phyloP scores from a whole-genome alignment of 53 echinoderm and acorn worm species.

The Patiria pectinifera region DNA sequence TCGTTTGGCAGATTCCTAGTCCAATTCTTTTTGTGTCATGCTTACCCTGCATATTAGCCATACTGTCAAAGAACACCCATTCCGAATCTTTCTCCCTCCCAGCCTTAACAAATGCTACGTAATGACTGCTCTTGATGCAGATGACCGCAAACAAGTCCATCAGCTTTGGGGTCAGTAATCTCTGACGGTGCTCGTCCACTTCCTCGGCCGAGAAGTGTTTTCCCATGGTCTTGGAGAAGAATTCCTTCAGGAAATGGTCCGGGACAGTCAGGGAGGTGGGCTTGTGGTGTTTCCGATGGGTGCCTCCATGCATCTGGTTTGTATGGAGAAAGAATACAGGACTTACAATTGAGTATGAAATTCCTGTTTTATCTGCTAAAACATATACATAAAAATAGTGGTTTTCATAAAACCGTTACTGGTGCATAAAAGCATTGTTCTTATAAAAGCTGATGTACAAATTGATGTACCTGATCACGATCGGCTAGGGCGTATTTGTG shows the following conservation, averaged over 20 bases:
- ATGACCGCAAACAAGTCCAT: constrained; percentile 95
- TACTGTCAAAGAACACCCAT: too few species aligned
- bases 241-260: constrained; percentile 20
- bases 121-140: constrained; percentile 95
- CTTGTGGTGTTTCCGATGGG: constrained; percentile 49
- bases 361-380: too few species aligned
- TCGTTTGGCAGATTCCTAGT: constrained; percentile 47
- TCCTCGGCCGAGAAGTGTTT: neutral
- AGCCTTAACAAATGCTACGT: neutral
- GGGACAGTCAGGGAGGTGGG: neutral
- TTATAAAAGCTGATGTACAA: too few species aligned
- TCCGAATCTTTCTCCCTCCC: too few species aligned
- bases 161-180: constrained; percentile 35
- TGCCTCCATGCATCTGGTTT: constrained; percentile 52
- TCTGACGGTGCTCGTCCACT: constrained; percentile 20
- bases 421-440: too few species aligned
- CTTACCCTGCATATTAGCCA: too few species aligned
- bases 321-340: neutral
- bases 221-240: constrained; percentile 16
- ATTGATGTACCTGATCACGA: too few species aligned
- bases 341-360: too few species aligned
- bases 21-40: too few species aligned
- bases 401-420: too few species aligned
- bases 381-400: too few species aligned
- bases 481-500: too few species aligned